phyloP scores from a whole-genome alignment of 2,797 vertebrate genomes.

The Huso huso region DNA sequence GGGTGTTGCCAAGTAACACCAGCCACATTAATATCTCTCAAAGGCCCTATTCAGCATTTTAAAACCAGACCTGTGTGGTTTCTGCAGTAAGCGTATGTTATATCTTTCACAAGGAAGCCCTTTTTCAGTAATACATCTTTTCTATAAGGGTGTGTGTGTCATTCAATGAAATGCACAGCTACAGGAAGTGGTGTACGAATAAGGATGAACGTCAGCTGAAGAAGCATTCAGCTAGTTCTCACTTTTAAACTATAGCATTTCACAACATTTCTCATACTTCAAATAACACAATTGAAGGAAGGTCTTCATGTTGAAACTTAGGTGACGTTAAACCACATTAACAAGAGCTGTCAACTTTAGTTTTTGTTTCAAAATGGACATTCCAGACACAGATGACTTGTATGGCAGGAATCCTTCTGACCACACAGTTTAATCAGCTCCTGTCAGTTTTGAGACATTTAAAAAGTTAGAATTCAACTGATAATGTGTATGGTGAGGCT shows the following conservation, averaged over 20 bases:
- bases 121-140: no score
- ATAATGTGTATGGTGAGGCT: no score
- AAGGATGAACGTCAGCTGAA: no score
- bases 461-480: neutral
- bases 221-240: neutral
- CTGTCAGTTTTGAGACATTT: neutral
- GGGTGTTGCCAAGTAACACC: no score
- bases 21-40: no score
- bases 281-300: constrained; percentile 30
- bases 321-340: constrained; percentile 26
- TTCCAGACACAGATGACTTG: constrained; percentile 10
- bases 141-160: no score
- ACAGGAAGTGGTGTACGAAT: no score
- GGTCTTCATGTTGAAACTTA: constrained; percentile 29
- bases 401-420: constrained; percentile 11
- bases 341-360: constrained; percentile 19
- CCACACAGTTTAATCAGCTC: neutral
- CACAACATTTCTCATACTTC: constrained; percentile 23
- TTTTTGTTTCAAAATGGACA: constrained; percentile 14
- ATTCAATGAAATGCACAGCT: no score
- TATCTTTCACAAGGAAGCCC: no score
- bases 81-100: no score
- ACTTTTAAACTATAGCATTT: constrained; percentile 22
- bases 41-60: no score
- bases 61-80: no score